Evolutionary conservation across 1,140 invertebrate genomes (phyloP), one percentile per base, ranked within the genome.

Genomic region (Asobara japonica): DNA sequence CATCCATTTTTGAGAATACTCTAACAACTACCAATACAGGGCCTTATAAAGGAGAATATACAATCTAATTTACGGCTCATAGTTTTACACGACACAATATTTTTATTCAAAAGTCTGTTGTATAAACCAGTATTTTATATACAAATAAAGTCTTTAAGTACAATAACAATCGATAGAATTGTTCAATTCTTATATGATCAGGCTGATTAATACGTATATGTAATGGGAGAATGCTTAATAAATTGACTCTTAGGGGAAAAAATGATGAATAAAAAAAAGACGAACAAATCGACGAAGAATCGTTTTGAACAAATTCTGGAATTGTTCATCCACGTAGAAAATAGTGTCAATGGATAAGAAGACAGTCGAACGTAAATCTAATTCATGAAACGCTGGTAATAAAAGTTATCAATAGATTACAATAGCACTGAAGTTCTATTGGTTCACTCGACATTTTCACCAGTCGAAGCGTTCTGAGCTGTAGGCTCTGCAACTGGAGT

Each of bases 1-100:
- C 94, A 95, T 88, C 90, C 91, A 22, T 97, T 95, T 90, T 86
- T 96, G 3, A 84, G 76, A 41, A 67, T 66, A 30, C 60, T 41
- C 70, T 61, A 66, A 13, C 56, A 2, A 56, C 22, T 56, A n/a
- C n/a, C n/a, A n/a, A n/a, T n/a, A n/a, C 22, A 56, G 51, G 11
- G 18, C n/a, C 27, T 71, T 16, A 2, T 8, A 27, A 11, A 22
- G 18, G 7, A 10, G 8, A 20, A 11, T 11, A 64, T 3, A 64
- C 38, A 6, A 66, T 41, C 20, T 20, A 18, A 18, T 64, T 36
- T 16, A 25, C 2, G n/a, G 22, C 2, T 18, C 4, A 30, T 22
- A 16, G 22, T 20, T 61, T 13, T n/a, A 27, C 33, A 65, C 33
- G 30, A 38, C 41, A 41, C 11, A 16, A 33, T 38, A 41, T 38